Base-by-base conservation (phyloP, 2,113 vertebrate genomes). In the Orientallactaga bullata region DNA sequence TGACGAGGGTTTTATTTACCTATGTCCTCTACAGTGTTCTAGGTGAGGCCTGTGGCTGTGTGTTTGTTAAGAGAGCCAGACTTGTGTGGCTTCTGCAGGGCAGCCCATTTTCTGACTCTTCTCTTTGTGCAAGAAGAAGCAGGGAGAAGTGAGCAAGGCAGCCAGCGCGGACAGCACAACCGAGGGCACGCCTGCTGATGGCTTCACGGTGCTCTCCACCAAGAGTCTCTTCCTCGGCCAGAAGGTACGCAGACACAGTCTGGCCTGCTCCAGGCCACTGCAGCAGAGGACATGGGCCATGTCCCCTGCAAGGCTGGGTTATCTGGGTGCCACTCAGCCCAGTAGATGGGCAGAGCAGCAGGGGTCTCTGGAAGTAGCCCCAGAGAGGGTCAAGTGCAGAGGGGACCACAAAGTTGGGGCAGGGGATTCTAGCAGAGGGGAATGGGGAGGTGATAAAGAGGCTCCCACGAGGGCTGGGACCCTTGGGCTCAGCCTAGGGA, bases 221-320 rank as follows among this genome's bases (percentile, higher is more conserved):
- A 99, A 99, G 98, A 99, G 99, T 96, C 99, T 99, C 93, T 99
- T 99, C 95, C 99, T 99, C 81, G 99, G 99, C 97, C 99, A 99
- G 96, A 99, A 99, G 99, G 99, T 99, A 99, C 96, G 98, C 72
- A 91, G 84, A 26, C 0, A 0, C 0, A 0, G 35, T 76, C 35
- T 12, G 5, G 74, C 58, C 32, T 24, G 55, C 86, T 84, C 3
- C 11, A 1, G 63, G 82, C 93, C 23, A 26, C 65, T 89, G 94
- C 8, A n/a, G 35, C 30, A 18, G 79, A 26, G 26, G 79, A 58
- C 28, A n/a, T 10, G 24, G 66, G 61, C 60, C 24, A 60, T 15
- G 65, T 58, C n/a, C 1, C 17, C 37, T 18, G 80, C 69, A 4
- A 87, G 85, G 60, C 47, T 51, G 12, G 47, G 6, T 0, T 84